A percentile compares a stretch with the other conserved stretches of the same genome.
phyloP scores from a whole-genome alignment of 2,888 invertebrate species.

The Tiphia femorata region DNA sequence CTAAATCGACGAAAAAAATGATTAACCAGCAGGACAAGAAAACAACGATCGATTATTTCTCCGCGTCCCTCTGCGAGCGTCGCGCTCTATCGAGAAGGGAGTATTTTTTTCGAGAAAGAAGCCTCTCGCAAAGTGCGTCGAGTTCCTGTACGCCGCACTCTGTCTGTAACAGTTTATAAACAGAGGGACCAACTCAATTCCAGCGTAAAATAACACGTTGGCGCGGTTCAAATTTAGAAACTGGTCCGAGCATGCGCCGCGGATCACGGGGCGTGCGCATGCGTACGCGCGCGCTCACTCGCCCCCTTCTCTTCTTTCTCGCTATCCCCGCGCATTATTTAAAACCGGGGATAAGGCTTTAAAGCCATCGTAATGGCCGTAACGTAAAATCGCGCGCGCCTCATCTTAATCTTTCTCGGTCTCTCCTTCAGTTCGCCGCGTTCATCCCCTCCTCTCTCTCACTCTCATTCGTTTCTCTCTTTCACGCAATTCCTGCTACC shows the following conservation, averaged over 20 bases:
- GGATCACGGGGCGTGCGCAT: slow-evolving; percentile 15
- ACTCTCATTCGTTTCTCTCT: background rate
- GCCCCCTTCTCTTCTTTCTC: slow-evolving; percentile 7
- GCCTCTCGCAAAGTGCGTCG: too few relatives aligned
- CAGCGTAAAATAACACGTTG: slow-evolving; percentile 22
- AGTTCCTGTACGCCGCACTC: too few relatives aligned
- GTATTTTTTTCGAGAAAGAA: too few relatives aligned
- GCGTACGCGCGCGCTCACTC: slow-evolving; percentile 15
- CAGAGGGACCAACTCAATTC: slow-evolving; percentile 20
- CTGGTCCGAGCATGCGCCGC: slow-evolving; percentile 12
- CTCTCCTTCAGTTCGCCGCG: background rate
- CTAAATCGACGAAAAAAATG: too few relatives aligned
- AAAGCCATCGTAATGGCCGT: slow-evolving; percentile 7
- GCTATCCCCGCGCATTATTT: slow-evolving; percentile 19
- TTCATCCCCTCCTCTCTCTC: slow-evolving; percentile 1
- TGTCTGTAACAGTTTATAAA: slow-evolving; percentile 30
- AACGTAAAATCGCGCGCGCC: slow-evolving; percentile 24
- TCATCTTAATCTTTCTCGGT: slow-evolving; percentile 48
- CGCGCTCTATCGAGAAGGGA: too few relatives aligned
- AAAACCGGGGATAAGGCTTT: slow-evolving; percentile 21
- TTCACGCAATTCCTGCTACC: slow-evolving; percentile 1
- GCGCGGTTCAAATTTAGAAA: slow-evolving; percentile 42
- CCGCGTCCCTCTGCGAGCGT: too few relatives aligned
- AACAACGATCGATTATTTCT: too few relatives aligned
- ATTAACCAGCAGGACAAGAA: too few relatives aligned